phyloP scores from a whole-genome alignment of 2,113 vertebrate species.

The Tor tambroides region DNA sequence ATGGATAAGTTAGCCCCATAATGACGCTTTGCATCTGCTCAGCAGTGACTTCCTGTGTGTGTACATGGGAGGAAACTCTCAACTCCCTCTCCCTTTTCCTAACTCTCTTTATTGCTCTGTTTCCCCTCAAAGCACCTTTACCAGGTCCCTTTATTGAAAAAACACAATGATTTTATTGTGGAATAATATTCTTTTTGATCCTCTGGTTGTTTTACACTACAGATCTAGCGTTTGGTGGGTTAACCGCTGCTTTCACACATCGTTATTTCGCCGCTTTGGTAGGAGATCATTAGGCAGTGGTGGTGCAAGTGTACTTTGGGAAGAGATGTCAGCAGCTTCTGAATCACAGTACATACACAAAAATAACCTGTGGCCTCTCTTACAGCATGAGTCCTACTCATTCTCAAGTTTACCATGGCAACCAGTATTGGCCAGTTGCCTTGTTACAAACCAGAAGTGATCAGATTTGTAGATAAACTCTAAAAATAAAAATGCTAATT shows the following conservation, averaged over 20 bases:
- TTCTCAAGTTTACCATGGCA: slow-evolving; percentile 57
- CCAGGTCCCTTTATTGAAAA: not conserved
- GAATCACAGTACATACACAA: slow-evolving; percentile 45
- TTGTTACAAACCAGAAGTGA: slow-evolving; percentile 42
- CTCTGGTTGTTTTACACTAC: slow-evolving; percentile 14
- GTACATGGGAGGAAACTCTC: slow-evolving; percentile 53
- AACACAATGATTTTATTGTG: not conserved
- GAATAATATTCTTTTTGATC: not conserved
- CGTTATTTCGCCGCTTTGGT: not conserved
- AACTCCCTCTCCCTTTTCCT: slow-evolving; percentile 20
- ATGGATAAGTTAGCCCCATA: slow-evolving; percentile 33
- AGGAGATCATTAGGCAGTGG: slow-evolving; percentile 35
- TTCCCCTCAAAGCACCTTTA: slow-evolving; percentile 2
- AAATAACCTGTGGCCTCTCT: slow-evolving; percentile 44
- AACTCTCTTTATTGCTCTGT: not conserved
- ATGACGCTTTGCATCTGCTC: slow-evolving; percentile 54
- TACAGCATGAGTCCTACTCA: slow-evolving; percentile 45
- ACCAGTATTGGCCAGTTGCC: slow-evolving; percentile 46
- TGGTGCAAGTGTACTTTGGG: slow-evolving; percentile 20
- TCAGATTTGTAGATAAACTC: not conserved
- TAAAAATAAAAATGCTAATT: no score
- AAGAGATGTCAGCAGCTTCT: slow-evolving; percentile 16
- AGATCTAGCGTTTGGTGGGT: slow-evolving; percentile 3
- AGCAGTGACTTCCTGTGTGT: slow-evolving; percentile 40
- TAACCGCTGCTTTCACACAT: not conserved